These are phyloP conservation scores for Harpalus rubripes DNA, from an alignment of 2,888 invertebrate genomes.

Conservation along the genomic window DNA sequence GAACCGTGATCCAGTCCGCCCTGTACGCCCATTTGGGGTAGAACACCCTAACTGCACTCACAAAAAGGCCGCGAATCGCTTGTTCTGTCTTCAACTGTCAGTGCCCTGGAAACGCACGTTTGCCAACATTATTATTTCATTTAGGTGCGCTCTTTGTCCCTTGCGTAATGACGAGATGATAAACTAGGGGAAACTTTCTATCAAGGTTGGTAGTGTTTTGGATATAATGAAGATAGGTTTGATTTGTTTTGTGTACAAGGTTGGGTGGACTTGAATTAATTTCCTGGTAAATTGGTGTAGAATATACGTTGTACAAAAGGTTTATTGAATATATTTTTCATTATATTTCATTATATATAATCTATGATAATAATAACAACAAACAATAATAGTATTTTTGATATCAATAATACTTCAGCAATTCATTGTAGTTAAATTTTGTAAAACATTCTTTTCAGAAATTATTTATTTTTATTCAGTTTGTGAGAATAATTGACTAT, in stretches of 20 bases:
- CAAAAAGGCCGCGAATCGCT: conserved; percentile 8
- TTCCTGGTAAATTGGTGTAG: too few species aligned
- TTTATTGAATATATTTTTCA: too few species aligned
- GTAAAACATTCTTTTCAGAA: too few species aligned
- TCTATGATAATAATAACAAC: too few species aligned
- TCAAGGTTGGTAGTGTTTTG: conserved; percentile 39
- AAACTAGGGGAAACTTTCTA: conserved; percentile 27
- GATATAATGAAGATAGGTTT: conserved; percentile 28
- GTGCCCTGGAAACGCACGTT: conserved; percentile 23
- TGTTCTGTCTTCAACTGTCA: conserved; percentile 38
- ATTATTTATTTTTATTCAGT: too few species aligned
- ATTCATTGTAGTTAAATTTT: too few species aligned
- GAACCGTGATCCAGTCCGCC: conserved; percentile 27
- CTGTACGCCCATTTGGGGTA: conserved; percentile 1
- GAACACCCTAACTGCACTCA: conserved; percentile 1
- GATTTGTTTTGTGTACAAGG: conserved; percentile 15
- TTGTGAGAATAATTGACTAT: too few species aligned
- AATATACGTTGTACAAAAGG: too few species aligned
- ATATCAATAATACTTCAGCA: too few species aligned
- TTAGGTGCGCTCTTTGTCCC: conserved; percentile 46
- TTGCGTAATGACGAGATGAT: conserved; percentile 32
- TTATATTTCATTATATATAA: too few species aligned
- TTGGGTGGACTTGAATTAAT: conserved; percentile 15
- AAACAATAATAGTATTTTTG: too few species aligned
- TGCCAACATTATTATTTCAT: conserved; percentile 55